Evolutionary conservation across 2,113 vertebrate genomes (phyloP), one percentile per base, ranked within the genome.

Genomic region (Psittacus erithacus): DNA sequence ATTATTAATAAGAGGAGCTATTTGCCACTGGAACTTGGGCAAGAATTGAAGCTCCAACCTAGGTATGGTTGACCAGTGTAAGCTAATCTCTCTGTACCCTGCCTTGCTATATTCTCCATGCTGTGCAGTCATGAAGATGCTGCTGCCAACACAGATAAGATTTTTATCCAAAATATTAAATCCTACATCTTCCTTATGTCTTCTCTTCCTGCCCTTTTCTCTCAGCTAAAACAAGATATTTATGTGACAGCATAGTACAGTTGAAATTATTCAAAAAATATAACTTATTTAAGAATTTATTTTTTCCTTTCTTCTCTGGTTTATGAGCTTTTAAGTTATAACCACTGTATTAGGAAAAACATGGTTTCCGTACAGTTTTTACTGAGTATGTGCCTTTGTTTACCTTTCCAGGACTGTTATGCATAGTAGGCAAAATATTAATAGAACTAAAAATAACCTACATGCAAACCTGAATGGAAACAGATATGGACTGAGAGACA

Each of bases 381-480:
- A 95, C 67, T 90, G 94, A 63, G 52, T 67, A 25, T 86, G 39
- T 67, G 67, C 25, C 90, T 47, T 20, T 92, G 87, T 97, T 97
- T 96, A 43, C 70, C 91, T 96, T 97, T 96, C 89, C 92, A 80
- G 89, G 81, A 88, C 85, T 97, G 86, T 94, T 93, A 93, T 82
- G 88, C 83, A 80, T 46, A 91, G 28, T 50, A 86, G 70, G 95
- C 53, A 97, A 96, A 87, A 80, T 92, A 84, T 85, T 97, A 80
- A 89, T 59, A 82, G 43, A 82, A 90, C 52, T 81, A 85, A 79
- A 95, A 95, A 92, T 82, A 97, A 82, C 77, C 64, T 97, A 53
- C 68, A 95, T 95, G 89, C 94, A 96, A 97, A 97, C 22, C 35
- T 93, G 60, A 94, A 91, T 95, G 76, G 84, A 95, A 94, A 95